Evolutionary conservation across 2,113 vertebrate genomes (phyloP).

Genomic region (Siniperca chuatsi): DNA sequence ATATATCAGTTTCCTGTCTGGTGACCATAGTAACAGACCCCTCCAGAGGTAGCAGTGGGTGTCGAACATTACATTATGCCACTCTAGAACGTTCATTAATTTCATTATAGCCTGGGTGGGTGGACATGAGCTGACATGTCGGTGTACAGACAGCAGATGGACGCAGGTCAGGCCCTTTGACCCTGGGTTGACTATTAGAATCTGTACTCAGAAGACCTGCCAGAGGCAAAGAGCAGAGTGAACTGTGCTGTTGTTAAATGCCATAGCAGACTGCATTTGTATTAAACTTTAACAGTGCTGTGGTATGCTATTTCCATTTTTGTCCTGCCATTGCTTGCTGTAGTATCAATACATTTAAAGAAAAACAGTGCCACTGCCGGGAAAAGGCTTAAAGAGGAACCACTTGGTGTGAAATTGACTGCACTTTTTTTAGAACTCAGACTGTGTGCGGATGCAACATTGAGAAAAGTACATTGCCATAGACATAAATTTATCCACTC

Average conservation of each 20-base stretch:
- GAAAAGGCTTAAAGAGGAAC: constrained; percentile 40
- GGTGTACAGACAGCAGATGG: constrained; percentile 42
- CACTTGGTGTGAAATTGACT: constrained; percentile 45
- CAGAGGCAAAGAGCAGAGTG: background rate
- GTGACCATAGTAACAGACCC: constrained; percentile 71
- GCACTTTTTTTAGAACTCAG: constrained; percentile 7
- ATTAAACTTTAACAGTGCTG: background rate
- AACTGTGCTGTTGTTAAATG: background rate
- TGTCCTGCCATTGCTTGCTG: background rate
- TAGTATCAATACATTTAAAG: constrained; percentile 17
- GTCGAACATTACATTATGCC: constrained; percentile 59
- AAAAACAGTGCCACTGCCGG: background rate
- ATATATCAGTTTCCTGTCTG: constrained; percentile 54
- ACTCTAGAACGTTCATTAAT: constrained; percentile 58
- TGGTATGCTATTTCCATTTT: background rate
- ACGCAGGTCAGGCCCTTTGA: constrained; percentile 40
- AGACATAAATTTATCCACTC: constrained; percentile 31
- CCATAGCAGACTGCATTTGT: background rate
- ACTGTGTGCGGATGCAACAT: constrained; percentile 46
- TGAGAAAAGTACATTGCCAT: constrained; percentile 19
- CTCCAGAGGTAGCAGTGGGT: constrained; percentile 50
- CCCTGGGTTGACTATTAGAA: background rate
- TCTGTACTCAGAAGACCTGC: background rate
- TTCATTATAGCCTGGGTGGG: constrained; percentile 52
- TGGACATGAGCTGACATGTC: constrained; percentile 20